Evolutionary conservation across 2,888 invertebrate genomes (phyloP).

Genomic region (Xestia sexstrigata): DNA sequence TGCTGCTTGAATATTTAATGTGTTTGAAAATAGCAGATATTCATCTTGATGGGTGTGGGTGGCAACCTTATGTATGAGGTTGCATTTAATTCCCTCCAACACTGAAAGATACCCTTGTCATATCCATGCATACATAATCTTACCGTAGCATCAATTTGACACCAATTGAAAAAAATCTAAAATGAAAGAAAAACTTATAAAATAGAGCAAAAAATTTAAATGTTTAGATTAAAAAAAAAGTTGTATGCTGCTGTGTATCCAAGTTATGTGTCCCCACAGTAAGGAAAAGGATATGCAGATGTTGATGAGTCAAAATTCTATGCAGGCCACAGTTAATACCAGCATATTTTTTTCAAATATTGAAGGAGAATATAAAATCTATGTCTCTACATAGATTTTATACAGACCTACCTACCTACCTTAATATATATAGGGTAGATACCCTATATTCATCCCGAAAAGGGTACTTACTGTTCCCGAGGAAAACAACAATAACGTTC

Average conservation of each 20-base stretch:
- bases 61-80: conserved; percentile 20
- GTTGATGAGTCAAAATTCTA: background rate
- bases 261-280: background rate
- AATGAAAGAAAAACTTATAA: background rate
- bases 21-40: background rate
- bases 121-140: background rate
- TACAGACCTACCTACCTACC: no score
- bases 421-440: no score
- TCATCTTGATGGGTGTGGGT: conserved; percentile 25
- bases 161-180: background rate
- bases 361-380: background rate
- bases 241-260: background rate
- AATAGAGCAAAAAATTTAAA: background rate
- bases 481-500: no score
- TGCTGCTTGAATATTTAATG: background rate
- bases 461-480: no score
- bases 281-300: background rate
- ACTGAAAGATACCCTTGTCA: background rate
- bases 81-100: background rate
- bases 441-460: no score
- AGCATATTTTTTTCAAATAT: no score
- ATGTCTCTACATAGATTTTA: no score
- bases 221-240: background rate
- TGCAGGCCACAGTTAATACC: background rate
- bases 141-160: background rate